phyloP scores from a whole-genome alignment of 1,140 invertebrate species.

The Rhopalosiphum maidis region DNA sequence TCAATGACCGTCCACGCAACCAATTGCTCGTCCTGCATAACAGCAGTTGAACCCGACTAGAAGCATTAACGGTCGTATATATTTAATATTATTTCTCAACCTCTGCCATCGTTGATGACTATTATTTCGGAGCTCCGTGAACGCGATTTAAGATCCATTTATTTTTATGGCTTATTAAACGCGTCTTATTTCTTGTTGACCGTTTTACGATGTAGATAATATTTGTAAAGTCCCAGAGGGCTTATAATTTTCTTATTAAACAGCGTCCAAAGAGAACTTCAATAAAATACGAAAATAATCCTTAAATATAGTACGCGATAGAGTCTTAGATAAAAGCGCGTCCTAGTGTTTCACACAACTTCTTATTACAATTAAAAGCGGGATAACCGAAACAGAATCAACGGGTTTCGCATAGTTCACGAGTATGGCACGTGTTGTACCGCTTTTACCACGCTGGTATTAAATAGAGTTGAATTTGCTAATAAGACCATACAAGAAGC shows the following conservation, averaged over 20 bases:
- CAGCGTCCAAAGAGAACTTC: background rate
- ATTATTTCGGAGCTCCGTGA: background rate
- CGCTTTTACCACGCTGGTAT: too few species aligned
- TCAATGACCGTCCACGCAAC: background rate
- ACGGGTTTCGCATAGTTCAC: background rate
- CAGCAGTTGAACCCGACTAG: background rate
- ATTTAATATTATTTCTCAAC: background rate
- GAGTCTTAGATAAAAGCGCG: background rate
- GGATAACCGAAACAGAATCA: background rate
- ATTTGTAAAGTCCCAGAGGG: background rate
- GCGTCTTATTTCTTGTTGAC: background rate
- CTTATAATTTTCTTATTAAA: slow-evolving; percentile 4
- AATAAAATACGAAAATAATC: background rate
- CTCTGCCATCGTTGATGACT: background rate
- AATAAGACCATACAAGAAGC: background rate
- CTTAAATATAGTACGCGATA: background rate
- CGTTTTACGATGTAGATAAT: background rate
- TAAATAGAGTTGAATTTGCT: background rate
- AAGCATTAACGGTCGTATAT: background rate
- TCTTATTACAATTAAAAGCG: background rate
- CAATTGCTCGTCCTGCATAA: background rate
- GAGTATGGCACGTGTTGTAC: too few species aligned
- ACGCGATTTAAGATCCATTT: background rate
- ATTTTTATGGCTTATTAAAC: slow-evolving; percentile 33
- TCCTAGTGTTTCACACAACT: background rate